Evolutionary conservation across 2,797 vertebrate species (phyloP).

Genomic region (Microcaecilia unicolor): DNA sequence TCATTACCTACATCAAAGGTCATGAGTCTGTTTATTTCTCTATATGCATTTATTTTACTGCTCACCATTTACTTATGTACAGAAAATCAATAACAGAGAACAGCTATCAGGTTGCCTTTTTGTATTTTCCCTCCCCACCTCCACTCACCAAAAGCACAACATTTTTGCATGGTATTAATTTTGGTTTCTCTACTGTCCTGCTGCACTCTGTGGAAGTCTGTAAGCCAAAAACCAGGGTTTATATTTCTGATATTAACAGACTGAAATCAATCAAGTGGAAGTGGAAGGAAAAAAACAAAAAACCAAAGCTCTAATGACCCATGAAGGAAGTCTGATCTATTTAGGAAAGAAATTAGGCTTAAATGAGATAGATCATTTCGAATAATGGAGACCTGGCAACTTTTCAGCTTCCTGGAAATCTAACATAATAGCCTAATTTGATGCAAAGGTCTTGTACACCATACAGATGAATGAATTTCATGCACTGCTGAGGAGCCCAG

Average conservation of each 20-base stretch:
- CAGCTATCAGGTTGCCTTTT: too few species aligned
- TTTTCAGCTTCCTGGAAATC: not conserved
- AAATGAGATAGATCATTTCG: not conserved
- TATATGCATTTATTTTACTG: not conserved
- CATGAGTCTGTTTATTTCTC: not conserved
- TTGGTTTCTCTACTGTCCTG: not conserved
- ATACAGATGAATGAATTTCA: not conserved
- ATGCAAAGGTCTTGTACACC: not conserved
- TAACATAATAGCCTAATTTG: not conserved
- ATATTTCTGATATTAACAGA: not conserved
- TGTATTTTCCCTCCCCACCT: too few species aligned
- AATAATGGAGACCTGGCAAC: not conserved
- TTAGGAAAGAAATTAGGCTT: not conserved
- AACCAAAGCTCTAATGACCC: too few species aligned
- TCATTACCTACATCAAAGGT: too few species aligned
- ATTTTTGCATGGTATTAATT: not conserved
- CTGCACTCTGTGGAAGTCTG: not conserved
- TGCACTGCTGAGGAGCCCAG: too few species aligned
- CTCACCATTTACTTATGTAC: not conserved
- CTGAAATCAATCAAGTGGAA: not conserved
- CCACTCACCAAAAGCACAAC: not conserved
- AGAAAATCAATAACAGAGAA: too few species aligned
- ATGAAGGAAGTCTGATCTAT: not conserved
- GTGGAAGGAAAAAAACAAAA: not conserved
- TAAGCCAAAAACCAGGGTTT: not conserved